A percentile compares a stretch with the other conserved stretches of the same genome.
Conservation (phyloP, 2,113 vertebrate genomes). For the Gasterosteus aculeatus region DNA sequence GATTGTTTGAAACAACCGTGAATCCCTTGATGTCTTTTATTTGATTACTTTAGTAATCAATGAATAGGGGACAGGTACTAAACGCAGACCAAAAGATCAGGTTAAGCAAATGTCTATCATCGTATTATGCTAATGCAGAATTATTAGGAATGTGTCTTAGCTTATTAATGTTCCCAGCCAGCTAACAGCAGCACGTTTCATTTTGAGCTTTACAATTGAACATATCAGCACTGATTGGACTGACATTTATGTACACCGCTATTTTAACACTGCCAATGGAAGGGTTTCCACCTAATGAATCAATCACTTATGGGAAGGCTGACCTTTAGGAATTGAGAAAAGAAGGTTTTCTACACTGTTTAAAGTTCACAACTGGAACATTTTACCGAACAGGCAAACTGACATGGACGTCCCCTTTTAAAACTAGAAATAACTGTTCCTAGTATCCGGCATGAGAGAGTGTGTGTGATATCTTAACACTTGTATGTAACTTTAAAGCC, state of each 20-base stretch:
- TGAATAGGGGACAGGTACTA: neutral
- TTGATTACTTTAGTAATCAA: neutral
- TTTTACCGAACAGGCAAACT: neutral
- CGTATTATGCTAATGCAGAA: constrained; percentile 3
- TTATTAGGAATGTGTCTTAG: neutral
- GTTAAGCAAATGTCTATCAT: constrained; percentile 1
- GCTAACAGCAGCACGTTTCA: constrained; percentile 4
- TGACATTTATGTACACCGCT: constrained; percentile 43
- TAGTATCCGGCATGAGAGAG: neutral
- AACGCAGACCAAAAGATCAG: neutral
- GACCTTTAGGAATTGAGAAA: neutral
- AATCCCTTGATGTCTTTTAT: neutral
- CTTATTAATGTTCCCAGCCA: constrained; percentile 1
- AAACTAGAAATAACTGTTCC: neutral
- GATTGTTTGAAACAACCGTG: neutral
- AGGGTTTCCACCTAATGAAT: constrained; percentile 36
- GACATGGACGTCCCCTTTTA: neutral
- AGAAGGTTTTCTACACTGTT: neutral
- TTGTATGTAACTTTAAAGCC: neutral
- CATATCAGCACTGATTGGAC: constrained; percentile 25
- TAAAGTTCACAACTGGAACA: constrained; percentile 1
- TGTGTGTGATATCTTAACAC: neutral
- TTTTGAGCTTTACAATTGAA: constrained; percentile 16
- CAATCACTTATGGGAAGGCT: neutral
- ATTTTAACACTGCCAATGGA: constrained; percentile 19